A percentile compares a stretch with the other conserved stretches of the same genome.
phyloP scores from a whole-genome alignment of 1,140 invertebrate genomes.

The Zaprionus ghesquierei region DNA sequence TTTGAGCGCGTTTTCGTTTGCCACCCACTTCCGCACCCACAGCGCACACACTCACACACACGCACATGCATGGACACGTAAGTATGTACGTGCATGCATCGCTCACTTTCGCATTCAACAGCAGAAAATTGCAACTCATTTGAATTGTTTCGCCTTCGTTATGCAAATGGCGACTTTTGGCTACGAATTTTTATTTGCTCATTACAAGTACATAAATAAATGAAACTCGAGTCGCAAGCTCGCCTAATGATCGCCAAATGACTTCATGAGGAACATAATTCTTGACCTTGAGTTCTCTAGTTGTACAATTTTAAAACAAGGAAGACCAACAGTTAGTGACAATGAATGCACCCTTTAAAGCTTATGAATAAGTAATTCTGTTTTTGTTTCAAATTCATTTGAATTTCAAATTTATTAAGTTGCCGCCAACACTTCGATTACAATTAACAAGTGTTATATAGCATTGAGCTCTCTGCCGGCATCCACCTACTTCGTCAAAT shows the following conservation, averaged over 20 bases:
- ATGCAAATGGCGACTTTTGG: slow-evolving; percentile 60
- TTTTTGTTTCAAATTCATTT: background rate
- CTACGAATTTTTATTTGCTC: slow-evolving; percentile 69
- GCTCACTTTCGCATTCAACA: slow-evolving; percentile 45
- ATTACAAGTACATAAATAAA: slow-evolving; percentile 61
- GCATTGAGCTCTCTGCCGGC: slow-evolving; percentile 1
- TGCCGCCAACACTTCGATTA: slow-evolving; percentile 29
- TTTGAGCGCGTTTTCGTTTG: slow-evolving; percentile 41
- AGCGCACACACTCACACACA: background rate
- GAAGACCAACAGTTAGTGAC: background rate
- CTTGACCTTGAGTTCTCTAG: slow-evolving; percentile 1
- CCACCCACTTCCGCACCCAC: slow-evolving; percentile 59
- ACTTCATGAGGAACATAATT: background rate
- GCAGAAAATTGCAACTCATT: slow-evolving; percentile 68
- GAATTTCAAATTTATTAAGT: slow-evolving; percentile 7
- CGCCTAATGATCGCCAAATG: background rate
- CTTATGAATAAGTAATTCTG: background rate
- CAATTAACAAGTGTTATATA: background rate
- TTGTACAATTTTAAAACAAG: background rate
- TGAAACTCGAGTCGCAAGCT: slow-evolving; percentile 2
- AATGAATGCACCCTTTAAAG: background rate
- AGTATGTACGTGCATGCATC: background rate
- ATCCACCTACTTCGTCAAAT: background rate
- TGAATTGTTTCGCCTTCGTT: slow-evolving; percentile 68
- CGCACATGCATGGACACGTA: background rate